Evolutionary conservation across 2,797 vertebrate species (phyloP), one percentile per base, ranked within the genome.

Genomic region (Vultur gryphus): DNA sequence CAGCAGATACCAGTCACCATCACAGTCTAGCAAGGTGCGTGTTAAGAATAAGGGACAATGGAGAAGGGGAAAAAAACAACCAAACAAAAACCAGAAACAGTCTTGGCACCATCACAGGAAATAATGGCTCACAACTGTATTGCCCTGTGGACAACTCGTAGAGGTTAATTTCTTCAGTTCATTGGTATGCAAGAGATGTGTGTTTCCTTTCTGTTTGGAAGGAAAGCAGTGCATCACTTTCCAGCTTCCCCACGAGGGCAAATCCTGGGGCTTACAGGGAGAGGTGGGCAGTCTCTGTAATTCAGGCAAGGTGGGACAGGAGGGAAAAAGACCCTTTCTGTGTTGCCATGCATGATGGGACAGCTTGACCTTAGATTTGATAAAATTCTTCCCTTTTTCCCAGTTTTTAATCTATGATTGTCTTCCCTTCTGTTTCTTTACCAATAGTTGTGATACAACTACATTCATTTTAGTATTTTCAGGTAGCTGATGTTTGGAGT

Each of bases 211-310:
- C 7, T 55, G 41, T 46, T 55, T 11, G 48, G 57, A 52, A 58
- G 12, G 52, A 19, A 35, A 43, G 51, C 54, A 26, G 48, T 3
- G 35, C 57, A 62, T 39, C 16, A 0, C 20, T 25, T 46, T 21
- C n/a, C 23, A 20, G 0, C n/a, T 33, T 77, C 31, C 16, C 13
- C 28, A 8, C 0, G 7, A 46, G 65, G 35, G 33, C 1, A 4
- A 80, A 8, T 12, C 11, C 49, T 18, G 51, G 29, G 26, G 3
- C 51, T 55, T 39, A 29, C 11, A 14, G 52, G 67, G 46, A 55
- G 48, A 71, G 43, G 62, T 35, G 23, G 33, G 13, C 19, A 10
- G 23, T 4, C 23, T 46, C 39, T 65, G 46, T 10, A 19, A 24
- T 62, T 37, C 25, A 35, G 44, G 44, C 43, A 52, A 21, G 24